Conservation (phyloP, 2,888 invertebrate species). For the Caenorhabditis sp. region DNA sequence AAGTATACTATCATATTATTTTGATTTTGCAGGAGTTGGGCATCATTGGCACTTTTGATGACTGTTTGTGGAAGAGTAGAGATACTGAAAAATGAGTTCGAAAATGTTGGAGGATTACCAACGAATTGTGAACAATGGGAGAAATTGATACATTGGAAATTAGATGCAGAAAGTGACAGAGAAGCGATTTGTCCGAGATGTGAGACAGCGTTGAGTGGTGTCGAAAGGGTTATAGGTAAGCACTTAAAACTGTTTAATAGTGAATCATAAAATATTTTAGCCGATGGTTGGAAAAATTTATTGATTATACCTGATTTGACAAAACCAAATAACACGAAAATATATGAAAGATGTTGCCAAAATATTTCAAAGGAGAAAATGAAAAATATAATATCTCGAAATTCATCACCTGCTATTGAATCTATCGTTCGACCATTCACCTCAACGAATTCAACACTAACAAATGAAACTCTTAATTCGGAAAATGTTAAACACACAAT, state of each 20-base stretch:
- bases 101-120: slow-evolving; percentile 14
- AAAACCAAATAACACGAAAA: slow-evolving; percentile 21
- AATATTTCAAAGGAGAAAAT: slow-evolving; percentile 26
- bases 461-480: neutral
- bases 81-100: slow-evolving; percentile 23
- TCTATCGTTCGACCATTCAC: neutral
- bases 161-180: neutral
- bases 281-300: slow-evolving; percentile 19
- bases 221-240: slow-evolving; percentile 22
- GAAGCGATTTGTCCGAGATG: slow-evolving; percentile 42
- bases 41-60: slow-evolving; percentile 36
- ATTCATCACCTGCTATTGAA: neutral
- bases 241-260: too few species aligned
- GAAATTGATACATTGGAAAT: slow-evolving; percentile 7
- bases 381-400: slow-evolving; percentile 17
- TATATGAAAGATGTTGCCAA: slow-evolving; percentile 32
- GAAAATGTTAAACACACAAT: neutral
- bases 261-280: too few species aligned
- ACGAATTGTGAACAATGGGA: slow-evolving; percentile 17
- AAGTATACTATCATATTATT: neutral
- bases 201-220: slow-evolving; percentile 37
- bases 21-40: slow-evolving; percentile 24
- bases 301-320: slow-evolving; percentile 26
- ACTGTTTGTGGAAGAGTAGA: slow-evolving; percentile 29
- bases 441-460: neutral